Conservation (phyloP, 2,113 vertebrate species). For the Microtus montanus region DNA sequence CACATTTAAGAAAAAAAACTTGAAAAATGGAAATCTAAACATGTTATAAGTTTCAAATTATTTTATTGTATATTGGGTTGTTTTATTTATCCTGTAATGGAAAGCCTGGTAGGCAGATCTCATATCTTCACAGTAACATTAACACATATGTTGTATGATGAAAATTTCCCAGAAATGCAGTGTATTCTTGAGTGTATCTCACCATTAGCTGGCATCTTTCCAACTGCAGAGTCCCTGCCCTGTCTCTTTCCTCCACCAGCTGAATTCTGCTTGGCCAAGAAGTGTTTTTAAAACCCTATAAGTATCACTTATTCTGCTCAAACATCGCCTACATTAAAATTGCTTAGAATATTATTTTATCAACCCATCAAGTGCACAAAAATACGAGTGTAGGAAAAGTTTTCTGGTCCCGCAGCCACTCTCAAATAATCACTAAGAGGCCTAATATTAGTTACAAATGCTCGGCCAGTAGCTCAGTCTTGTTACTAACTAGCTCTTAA, state of each 20-base stretch:
- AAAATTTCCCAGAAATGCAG: neutral
- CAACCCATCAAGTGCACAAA: slow-evolving; percentile 25
- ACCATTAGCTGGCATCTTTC: slow-evolving; percentile 43
- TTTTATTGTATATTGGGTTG: neutral
- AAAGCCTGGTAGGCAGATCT: neutral
- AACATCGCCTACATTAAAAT: slow-evolving; percentile 18
- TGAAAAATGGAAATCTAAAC: neutral
- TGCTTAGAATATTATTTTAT: neutral
- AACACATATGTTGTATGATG: neutral
- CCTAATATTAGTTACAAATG: too few relatives aligned
- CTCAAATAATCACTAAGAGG: too few relatives aligned
- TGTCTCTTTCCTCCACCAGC: slow-evolving; percentile 38
- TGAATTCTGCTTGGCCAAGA: slow-evolving; percentile 52
- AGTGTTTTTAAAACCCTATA: neutral
- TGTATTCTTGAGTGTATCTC: slow-evolving; percentile 23
- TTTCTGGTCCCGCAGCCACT: too few relatives aligned
- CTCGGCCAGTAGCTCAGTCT: too few relatives aligned
- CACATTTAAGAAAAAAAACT: neutral
- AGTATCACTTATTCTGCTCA: slow-evolving; percentile 50
- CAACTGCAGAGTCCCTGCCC: neutral
- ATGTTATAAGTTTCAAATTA: neutral
- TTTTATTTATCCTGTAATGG: neutral
- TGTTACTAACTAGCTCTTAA: too few relatives aligned
- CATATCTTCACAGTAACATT: neutral
- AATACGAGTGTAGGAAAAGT: neutral